Evolutionary conservation across 2,113 vertebrate genomes (phyloP).

Genomic region (Ptilonorhynchus violaceus): DNA sequence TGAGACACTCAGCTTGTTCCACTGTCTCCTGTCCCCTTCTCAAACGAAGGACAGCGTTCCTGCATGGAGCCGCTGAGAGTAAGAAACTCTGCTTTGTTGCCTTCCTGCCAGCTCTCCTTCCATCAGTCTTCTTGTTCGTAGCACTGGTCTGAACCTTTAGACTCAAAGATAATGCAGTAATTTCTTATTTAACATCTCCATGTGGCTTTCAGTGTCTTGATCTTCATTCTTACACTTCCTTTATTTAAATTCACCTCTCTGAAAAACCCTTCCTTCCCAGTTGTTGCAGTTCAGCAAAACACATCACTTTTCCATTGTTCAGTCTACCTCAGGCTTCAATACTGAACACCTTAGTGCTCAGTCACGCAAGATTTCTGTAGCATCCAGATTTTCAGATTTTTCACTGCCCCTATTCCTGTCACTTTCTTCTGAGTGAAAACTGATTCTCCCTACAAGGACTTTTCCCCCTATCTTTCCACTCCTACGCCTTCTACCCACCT

Average conservation of each 20-base stretch:
- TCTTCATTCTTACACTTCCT: background rate
- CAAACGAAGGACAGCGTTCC: background rate
- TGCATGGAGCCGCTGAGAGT: background rate
- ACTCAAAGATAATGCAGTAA: background rate
- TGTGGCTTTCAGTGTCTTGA: background rate
- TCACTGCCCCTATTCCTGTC: background rate
- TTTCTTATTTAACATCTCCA: background rate
- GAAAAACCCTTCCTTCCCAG: background rate
- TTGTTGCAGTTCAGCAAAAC: background rate
- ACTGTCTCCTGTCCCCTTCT: background rate
- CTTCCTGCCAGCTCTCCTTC: background rate
- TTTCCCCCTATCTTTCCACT: background rate
- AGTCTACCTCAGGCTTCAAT: background rate
- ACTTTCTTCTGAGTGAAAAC: constrained; percentile 1
- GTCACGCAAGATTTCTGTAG: background rate
- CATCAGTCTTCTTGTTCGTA: background rate
- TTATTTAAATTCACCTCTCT: background rate
- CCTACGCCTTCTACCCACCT: background rate
- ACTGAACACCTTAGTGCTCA: background rate
- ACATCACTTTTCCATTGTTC: background rate
- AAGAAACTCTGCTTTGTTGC: background rate
- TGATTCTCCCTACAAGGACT: background rate
- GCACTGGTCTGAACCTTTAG: background rate
- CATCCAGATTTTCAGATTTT: background rate
- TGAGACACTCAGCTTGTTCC: background rate